phyloP scores from a whole-genome alignment of 2,113 vertebrate species.

The Phocoena phocoena region DNA sequence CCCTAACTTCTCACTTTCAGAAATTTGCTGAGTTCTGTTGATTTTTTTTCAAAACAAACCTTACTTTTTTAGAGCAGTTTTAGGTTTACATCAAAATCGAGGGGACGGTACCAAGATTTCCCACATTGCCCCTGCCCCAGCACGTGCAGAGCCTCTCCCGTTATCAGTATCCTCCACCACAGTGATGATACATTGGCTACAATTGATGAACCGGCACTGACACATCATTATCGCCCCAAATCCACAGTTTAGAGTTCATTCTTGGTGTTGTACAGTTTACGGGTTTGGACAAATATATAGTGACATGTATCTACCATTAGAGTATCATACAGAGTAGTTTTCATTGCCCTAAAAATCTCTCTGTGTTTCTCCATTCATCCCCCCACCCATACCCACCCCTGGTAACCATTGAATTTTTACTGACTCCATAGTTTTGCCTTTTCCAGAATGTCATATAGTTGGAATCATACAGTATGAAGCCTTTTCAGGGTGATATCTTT shows the following conservation, averaged over 20 bases:
- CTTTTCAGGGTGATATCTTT: not conserved
- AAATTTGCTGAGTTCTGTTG: not conserved
- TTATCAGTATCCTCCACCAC: not conserved
- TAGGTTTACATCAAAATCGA: not conserved
- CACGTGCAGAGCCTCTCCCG: not conserved
- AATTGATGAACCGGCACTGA: not conserved
- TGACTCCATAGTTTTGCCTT: not conserved
- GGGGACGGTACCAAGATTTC: not conserved
- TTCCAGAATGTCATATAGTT: not conserved
- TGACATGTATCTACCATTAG: not conserved
- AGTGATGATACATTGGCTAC: not conserved
- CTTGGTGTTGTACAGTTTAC: not conserved
- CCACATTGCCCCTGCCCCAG: too few species aligned
- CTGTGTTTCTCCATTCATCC: not conserved
- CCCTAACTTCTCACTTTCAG: not conserved
- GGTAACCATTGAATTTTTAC: not conserved
- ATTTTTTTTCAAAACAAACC: not conserved
- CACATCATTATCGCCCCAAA: not conserved
- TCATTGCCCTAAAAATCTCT: not conserved
- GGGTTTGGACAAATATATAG: not conserved
- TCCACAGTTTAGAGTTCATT: not conserved
- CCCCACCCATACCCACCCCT: not conserved
- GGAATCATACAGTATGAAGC: not conserved
- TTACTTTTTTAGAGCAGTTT: not conserved
- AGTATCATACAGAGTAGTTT: not conserved